phyloP scores from a whole-genome alignment of 1,140 invertebrate genomes.

The Danaus melanippus region DNA sequence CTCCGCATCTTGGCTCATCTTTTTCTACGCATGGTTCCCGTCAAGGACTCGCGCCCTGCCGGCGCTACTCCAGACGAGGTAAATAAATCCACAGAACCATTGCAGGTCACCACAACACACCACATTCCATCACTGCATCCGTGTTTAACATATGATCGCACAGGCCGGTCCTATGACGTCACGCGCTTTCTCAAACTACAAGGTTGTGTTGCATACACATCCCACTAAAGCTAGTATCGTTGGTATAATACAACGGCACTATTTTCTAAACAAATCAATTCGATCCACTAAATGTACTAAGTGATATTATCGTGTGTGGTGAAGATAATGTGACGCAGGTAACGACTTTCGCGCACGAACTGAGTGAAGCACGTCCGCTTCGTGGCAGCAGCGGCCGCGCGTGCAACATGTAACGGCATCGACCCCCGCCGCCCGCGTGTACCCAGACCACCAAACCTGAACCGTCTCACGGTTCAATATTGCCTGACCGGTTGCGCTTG shows the following conservation, averaged over 20 bases:
- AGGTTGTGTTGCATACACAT: slow-evolving; percentile 37
- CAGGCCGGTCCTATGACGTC: slow-evolving; percentile 64
- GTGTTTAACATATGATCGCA: slow-evolving; percentile 69
- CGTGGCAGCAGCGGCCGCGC: slow-evolving; percentile 59
- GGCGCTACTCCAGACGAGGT: slow-evolving; percentile 51
- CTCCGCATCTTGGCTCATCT: slow-evolving; percentile 70
- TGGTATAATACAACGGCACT: no score
- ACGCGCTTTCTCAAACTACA: slow-evolving; percentile 63
- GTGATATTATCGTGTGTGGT: slow-evolving; percentile 52
- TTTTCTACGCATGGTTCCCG: slow-evolving; percentile 68
- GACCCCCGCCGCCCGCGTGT: slow-evolving; percentile 45
- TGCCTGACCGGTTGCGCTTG: slow-evolving; percentile 23
- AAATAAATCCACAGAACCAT: slow-evolving; percentile 52
- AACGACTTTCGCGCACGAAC: slow-evolving; percentile 70
- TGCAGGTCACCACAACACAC: slow-evolving; percentile 61
- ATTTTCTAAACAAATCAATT: slow-evolving; percentile 27
- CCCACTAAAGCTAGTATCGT: not conserved
- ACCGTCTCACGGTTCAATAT: slow-evolving; percentile 21
- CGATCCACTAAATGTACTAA: slow-evolving; percentile 36
- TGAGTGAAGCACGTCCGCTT: slow-evolving; percentile 70
- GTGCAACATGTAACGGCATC: slow-evolving; percentile 62
- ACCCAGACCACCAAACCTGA: slow-evolving; percentile 36
- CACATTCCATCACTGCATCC: slow-evolving; percentile 72
- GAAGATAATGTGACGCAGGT: slow-evolving; percentile 61
- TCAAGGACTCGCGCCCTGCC: slow-evolving; percentile 48